Percentiles rank a stretch among this genome's conserved stretches.
Conservation (phyloP, 2,888 invertebrate species). For the Azorinus chamasolen region DNA sequence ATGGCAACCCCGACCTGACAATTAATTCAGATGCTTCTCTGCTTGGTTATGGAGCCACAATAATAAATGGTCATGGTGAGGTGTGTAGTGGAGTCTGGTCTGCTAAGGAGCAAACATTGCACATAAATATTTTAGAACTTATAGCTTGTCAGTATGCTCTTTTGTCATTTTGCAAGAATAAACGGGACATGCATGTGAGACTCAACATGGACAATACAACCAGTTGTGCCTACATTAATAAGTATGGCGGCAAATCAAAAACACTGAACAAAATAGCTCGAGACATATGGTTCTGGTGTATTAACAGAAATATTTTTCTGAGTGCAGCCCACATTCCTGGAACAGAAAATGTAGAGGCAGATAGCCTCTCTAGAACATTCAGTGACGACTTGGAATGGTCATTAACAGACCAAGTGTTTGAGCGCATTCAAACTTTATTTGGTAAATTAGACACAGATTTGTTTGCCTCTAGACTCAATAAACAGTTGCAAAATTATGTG, state of each 20-base stretch:
- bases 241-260: conserved; percentile 48
- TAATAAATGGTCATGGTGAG: neutral
- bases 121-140: conserved; percentile 45
- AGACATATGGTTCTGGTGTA: conserved; percentile 41
- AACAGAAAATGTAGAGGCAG: conserved; percentile 38
- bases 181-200: conserved; percentile 13
- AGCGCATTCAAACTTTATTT: neutral
- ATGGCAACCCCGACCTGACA: conserved; percentile 2
- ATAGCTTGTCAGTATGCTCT: conserved; percentile 33
- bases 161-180: conserved; percentile 16
- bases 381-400: conserved; percentile 60
- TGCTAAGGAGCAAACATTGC: conserved; percentile 21
- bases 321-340: conserved; percentile 47
- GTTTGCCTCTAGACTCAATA: conserved; percentile 26
- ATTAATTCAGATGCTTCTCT: conserved; percentile 15
- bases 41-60: conserved; percentile 20
- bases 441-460: conserved; percentile 13
- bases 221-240: conserved; percentile 43
- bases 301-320: conserved; percentile 19
- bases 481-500: too few species aligned
- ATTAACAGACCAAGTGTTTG: conserved; percentile 18
- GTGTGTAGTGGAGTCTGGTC: conserved; percentile 31
- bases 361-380: conserved; percentile 33
- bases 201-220: conserved; percentile 43
- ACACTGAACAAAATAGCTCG: conserved; percentile 28